Conservation (phyloP, 2,113 vertebrate genomes). For the Scomber japonicus region DNA sequence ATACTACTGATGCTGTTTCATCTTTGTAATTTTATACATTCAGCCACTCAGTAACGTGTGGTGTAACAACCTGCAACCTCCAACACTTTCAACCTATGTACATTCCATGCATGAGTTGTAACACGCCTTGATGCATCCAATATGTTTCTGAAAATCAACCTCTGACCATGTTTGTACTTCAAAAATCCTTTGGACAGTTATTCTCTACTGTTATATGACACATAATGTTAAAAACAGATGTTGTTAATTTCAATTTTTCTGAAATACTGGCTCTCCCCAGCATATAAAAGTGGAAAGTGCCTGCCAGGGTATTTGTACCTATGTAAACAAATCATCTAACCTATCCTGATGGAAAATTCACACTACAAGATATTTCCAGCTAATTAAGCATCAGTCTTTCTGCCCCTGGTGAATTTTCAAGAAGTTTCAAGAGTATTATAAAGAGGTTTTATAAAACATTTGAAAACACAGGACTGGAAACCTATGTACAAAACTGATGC, state of each 20-base stretch:
- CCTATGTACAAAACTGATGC: slow-evolving; percentile 43
- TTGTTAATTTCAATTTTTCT: slow-evolving; percentile 3
- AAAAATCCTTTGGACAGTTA: background rate
- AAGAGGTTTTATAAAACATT: slow-evolving; percentile 40
- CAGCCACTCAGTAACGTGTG: background rate
- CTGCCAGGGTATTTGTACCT: slow-evolving; percentile 65
- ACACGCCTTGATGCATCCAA: background rate
- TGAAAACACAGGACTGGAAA: slow-evolving; percentile 20
- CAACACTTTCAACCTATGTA: slow-evolving; percentile 24
- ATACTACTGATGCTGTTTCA: slow-evolving; percentile 11
- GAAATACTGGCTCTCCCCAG: slow-evolving; percentile 28
- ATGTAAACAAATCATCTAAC: slow-evolving; percentile 50
- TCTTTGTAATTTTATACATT: slow-evolving; percentile 7
- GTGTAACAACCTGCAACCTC: slow-evolving; percentile 16
- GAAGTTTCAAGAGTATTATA: background rate
- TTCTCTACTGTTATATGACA: background rate
- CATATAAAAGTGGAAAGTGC: slow-evolving; percentile 70
- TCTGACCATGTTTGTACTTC: background rate
- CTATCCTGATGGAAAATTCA: slow-evolving; percentile 46
- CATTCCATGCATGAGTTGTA: slow-evolving; percentile 60
- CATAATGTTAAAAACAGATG: slow-evolving; percentile 28
- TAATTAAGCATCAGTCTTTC: slow-evolving; percentile 57
- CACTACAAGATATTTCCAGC: slow-evolving; percentile 51
- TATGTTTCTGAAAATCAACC: slow-evolving; percentile 14
- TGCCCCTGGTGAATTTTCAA: slow-evolving; percentile 16